Base-by-base conservation (phyloP, 2,113 vertebrate species). In the Oncorhynchus kisutch region DNA sequence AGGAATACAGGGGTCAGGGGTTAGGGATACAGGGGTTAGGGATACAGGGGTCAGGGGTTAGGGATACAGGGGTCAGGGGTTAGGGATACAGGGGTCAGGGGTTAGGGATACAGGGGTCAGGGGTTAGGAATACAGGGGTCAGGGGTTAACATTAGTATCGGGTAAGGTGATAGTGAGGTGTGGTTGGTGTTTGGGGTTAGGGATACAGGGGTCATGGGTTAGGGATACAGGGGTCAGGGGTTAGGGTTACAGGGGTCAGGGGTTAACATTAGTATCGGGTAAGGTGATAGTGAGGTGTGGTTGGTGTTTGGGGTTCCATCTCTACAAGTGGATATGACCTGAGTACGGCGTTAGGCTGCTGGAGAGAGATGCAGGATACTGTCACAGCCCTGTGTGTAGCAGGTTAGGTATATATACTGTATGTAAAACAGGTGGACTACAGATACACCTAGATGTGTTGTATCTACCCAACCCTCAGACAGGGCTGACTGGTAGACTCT, bases 341-440 rank as follows among this genome's bases (percentile, higher is more conserved):
- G 79, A 81, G 74, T 45, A 79, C 67, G 27, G 80, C 81, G 34
- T 74, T 76, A 57, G 59, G 29, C 29, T 31, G 73, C 74, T 39
- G 20, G 68, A 78, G 84, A 25, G 25, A 85, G 71, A 86, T 78
- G 76, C 78, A 67, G 51, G 22, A 59, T 70, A 71, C 71, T 72
- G 72, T 70, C 74, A 74, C 70, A 39, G 34, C 34, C 34, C 34
- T 2, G 34, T 39, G 34, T 8, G 2, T 8, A 39, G 34, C 34
- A 8, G 34, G 34, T 39, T 9, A 39, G 8, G 8, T 27, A 25
- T 25, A 25, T 8, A 39, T 8, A 39, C 1, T 39, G 7, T 39
- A 39, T 8, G 64, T 66, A 5, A 6, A 27, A 9, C 64, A 11
- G 7, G 25, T 14, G 8, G 34, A 24, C 5, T 13, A n/a, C 22